These are phyloP conservation scores for Perca fluviatilis DNA, from an alignment of 2,113 vertebrate genomes.

Conservation along the genomic window DNA sequence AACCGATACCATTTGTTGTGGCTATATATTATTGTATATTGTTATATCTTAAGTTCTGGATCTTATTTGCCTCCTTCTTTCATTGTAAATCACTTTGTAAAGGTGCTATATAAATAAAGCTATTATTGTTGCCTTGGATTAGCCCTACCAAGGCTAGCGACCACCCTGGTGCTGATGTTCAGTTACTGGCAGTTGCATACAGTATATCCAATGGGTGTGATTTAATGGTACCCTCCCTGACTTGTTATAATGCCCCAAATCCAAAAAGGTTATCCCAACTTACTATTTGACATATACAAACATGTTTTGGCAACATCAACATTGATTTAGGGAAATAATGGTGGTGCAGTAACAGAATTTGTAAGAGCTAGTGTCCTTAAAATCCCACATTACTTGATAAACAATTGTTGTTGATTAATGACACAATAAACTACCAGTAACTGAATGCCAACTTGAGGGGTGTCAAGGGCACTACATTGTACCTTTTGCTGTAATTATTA, in stretches of 20 bases:
- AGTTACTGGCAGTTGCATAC: neutral
- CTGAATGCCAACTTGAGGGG: neutral
- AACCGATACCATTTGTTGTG: too few relatives aligned
- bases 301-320: neutral
- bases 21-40: too few relatives aligned
- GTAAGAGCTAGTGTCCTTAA: neutral
- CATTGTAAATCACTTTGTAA: too few relatives aligned
- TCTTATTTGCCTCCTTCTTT: too few relatives aligned
- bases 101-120: too few relatives aligned
- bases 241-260: neutral
- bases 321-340: neutral
- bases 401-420: neutral
- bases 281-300: neutral
- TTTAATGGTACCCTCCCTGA: neutral
- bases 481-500: neutral
- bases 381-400: neutral
- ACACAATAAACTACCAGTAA: too few relatives aligned
- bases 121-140: neutral
- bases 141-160: neutral
- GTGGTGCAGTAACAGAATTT: neutral
- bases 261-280: neutral
- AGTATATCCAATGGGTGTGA: neutral
- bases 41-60: too few relatives aligned
- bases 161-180: neutral
- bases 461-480: neutral